phyloP scores from a whole-genome alignment of 2,888 invertebrate genomes.

The Eilema caniola region DNA sequence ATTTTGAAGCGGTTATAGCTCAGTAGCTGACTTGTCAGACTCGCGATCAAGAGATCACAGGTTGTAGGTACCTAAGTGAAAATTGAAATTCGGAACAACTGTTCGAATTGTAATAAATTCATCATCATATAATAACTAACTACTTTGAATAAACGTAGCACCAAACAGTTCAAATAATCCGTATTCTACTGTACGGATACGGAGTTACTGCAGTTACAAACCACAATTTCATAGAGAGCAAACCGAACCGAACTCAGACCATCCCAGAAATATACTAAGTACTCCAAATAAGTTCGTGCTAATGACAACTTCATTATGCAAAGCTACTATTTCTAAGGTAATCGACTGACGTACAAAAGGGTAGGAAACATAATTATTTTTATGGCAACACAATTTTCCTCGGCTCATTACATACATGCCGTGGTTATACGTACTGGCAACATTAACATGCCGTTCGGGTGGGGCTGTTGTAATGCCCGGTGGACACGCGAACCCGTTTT shows the following conservation, averaged over 20 bases:
- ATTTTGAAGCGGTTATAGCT: neutral
- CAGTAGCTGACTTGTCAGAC: neutral
- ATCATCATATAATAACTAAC: too few relatives aligned
- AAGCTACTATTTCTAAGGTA: slow-evolving; percentile 52
- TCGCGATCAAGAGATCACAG: neutral
- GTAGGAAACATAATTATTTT: slow-evolving; percentile 84
- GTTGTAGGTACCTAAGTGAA: neutral
- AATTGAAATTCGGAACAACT: neutral
- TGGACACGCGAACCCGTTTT: slow-evolving; percentile 84
- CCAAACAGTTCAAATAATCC: neutral
- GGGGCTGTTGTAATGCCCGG: slow-evolving; percentile 81
- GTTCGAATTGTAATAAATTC: too few relatives aligned
- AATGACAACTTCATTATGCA: slow-evolving; percentile 40
- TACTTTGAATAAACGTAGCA: neutral
- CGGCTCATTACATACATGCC: slow-evolving; percentile 86
- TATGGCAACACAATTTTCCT: slow-evolving; percentile 86
- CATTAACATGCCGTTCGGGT: slow-evolving; percentile 84
- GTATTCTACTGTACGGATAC: neutral
- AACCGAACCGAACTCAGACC: slow-evolving; percentile 2
- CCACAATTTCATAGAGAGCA: slow-evolving; percentile 12
- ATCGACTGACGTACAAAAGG: slow-evolving; percentile 71
- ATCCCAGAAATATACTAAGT: slow-evolving; percentile 1
- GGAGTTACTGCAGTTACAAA: slow-evolving; percentile 7
- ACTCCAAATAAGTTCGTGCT: slow-evolving; percentile 12
- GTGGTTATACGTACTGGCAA: slow-evolving; percentile 76